Percentiles rank a stretch among this genome's conserved stretches.
Evolutionary conservation across 2,888 invertebrate species (phyloP).

Genomic region (Gordius sp.): DNA sequence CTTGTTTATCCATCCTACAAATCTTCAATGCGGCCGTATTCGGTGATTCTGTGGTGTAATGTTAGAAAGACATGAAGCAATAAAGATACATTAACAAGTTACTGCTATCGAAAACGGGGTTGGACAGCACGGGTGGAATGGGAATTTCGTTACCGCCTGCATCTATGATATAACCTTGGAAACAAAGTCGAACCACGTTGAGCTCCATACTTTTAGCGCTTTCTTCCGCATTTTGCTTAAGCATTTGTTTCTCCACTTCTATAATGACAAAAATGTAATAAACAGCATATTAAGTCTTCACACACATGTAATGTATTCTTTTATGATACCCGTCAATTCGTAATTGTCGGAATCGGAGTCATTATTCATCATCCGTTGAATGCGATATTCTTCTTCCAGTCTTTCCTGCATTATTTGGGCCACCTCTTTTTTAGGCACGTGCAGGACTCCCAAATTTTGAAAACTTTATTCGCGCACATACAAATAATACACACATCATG

Average conservation of each 20-base stretch:
- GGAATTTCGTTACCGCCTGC: not conserved
- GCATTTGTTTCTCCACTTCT: conserved; percentile 9
- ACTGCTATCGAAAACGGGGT: conserved; percentile 12
- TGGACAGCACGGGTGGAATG: conserved; percentile 12
- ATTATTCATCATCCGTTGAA: not conserved
- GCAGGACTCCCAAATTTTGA: conserved; percentile 6
- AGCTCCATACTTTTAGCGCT: not conserved
- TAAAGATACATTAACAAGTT: no score
- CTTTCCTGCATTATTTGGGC: conserved; percentile 1
- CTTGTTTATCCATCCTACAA: conserved; percentile 12
- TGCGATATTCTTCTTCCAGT: conserved; percentile 9
- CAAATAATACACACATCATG: not conserved
- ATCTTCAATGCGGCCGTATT: conserved; percentile 6
- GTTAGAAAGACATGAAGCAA: no score
- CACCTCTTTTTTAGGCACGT: conserved; percentile 9
- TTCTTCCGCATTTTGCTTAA: conserved; percentile 1
- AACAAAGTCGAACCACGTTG: not conserved
- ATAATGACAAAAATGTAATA: no score
- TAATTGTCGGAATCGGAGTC: not conserved
- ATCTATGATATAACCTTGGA: conserved; percentile 1
- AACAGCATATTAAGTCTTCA: no score
- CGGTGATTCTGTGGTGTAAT: conserved; percentile 12
- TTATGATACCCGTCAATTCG: conserved; percentile 4
- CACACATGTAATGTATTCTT: no score
- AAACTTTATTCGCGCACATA: not conserved